Base-by-base conservation (phyloP, 2,113 vertebrate genomes). In the Rostratula benghalensis region DNA sequence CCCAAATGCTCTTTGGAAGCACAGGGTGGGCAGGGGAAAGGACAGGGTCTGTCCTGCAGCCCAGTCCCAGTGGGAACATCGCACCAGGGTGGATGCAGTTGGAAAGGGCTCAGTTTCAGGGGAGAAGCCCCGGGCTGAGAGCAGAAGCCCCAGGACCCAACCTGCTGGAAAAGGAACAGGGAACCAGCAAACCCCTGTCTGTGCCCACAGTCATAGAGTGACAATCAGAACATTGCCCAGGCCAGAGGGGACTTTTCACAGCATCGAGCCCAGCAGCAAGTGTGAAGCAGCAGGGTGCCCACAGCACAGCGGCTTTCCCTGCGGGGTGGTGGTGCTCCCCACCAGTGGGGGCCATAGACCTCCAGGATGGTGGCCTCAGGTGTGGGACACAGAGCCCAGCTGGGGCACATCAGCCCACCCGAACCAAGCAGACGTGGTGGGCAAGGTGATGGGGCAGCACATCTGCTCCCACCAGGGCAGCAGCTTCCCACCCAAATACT, bases 351-450 rank as follows among this genome's bases (percentile, higher is more conserved):
- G 17, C 33, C 25, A 5, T 0, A 20, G 76, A 37, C 33, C 33
- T 41, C 59, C 12, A 1, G 2, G 39, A 24, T 3, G 3, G 27
- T 30, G 71, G 39, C 43, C 50, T 21, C 11, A 3, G 4, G 20
- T 8, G 10, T 10, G 60, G 73, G 39, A 28, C 8, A 6, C 1
- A 3, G 31, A 33, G 30, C 57, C 39, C 14, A 3, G 39, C 39
- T 7, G 39, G n/a, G 54, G 37, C 45, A 17, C 37, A 27, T 8
- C 51, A 19, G 6, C 37, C 64, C 21, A 5, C 31, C 50, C 2
- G 0, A 9, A 12, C 16, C 50, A 20, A 69, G 56, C 35, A 21
- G 7, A 2, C 0, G 3, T 7, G 21, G 30, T 4, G 20, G 23
- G 65, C 33, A 25, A 33, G 59, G 67, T 1, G 3, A 22, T 27